Base-by-base conservation (phyloP, 2,797 vertebrate genomes). In the Apodemus agrarius region DNA sequence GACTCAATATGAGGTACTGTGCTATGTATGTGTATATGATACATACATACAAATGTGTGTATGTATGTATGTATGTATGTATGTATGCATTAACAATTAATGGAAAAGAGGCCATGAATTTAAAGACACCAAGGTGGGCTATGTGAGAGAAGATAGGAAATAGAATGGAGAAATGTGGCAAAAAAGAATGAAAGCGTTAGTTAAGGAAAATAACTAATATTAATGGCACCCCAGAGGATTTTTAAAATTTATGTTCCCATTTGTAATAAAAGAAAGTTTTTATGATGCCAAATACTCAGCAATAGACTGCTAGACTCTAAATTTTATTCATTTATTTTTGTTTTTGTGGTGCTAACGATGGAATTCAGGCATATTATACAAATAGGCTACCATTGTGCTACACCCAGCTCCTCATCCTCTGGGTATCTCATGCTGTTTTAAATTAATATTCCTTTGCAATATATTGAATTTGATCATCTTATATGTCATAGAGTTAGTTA, bases 201-300 rank as follows among this genome's bases (percentile, higher is more conserved):
- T 52, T 78, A 34, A 1, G 12, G 46, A 24, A 59, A 87, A 37
- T 61, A 87, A 1, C 0, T 65, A 49, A 16, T 76, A 57, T 29
- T 5, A 75, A 26, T 67, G 49, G 49, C 1, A 75, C 21, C 13
- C 57, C 49, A 67, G 63, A n/a, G 10, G 24, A 19, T 7, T 21
- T 94, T 49, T 37, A 49, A 12, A 67, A 49, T 67, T 11, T 40
- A 17, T 26, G 17, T 4, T 89, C 17, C 14, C 10, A 61, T 34
- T 95, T 92, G 14, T 84, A 61, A 46, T 16, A 37, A 43, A 52
- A 81, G 31, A 65, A 22, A n/a, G 11, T 94, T 95, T 95, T 54
- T 61, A 69, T 29, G 80, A 29, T n/a, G 83, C 29, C 76, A 79
- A 11, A 74, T 67, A 16, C 11, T 65, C 49, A 94, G 13, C 1